phyloP scores from a whole-genome alignment of 1,140 invertebrate genomes.

The Rhopalosiphum padi region DNA sequence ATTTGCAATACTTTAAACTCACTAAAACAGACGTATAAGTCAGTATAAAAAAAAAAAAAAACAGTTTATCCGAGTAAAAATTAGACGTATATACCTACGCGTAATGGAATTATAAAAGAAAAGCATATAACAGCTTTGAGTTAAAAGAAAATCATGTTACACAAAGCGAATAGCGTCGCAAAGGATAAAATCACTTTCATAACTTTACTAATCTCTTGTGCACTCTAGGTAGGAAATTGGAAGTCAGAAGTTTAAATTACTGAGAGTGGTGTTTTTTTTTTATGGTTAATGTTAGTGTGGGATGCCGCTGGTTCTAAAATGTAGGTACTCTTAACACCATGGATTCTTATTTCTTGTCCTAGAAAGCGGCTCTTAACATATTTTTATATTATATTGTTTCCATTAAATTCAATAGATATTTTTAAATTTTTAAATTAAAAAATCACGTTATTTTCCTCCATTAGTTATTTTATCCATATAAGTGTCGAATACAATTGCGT shows the following conservation, averaged over 20 bases:
- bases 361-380: not conserved
- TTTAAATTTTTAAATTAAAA: not conserved
- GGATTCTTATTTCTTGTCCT: not conserved
- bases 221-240: conserved; percentile 14
- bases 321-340: too few species aligned
- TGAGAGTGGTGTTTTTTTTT: conserved; percentile 17
- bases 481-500: too few species aligned
- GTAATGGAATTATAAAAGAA: conserved; percentile 8
- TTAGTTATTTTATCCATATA: too few species aligned
- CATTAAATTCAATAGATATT: not conserved
- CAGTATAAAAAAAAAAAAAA: not conserved
- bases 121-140: not conserved
- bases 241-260: conserved; percentile 21
- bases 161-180: not conserved
- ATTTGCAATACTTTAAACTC: not conserved
- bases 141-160: not conserved
- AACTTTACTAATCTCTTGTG: conserved; percentile 21
- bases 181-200: conserved; percentile 17
- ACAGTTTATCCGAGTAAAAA: not conserved
- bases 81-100: not conserved
- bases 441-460: not conserved
- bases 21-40: not conserved
- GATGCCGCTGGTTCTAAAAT: not conserved
- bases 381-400: not conserved
- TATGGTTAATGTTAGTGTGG: too few species aligned